Base-by-base conservation (phyloP, 2,113 vertebrate genomes). In the Meles meles region DNA sequence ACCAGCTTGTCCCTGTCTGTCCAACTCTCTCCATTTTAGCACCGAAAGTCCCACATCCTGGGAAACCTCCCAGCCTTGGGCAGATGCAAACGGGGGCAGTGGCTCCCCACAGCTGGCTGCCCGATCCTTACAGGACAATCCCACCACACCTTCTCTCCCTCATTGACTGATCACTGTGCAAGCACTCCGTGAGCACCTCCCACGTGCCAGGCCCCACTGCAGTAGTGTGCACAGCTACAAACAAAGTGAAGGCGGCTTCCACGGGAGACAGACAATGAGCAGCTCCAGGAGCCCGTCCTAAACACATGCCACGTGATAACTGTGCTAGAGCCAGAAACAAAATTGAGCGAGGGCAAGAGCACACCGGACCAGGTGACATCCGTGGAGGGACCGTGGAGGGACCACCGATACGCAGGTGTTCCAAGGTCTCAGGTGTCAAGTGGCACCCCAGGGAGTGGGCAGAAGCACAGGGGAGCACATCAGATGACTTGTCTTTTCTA, bases 241-340 rank as follows among this genome's bases (percentile, higher is more conserved):
- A 4, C 14, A 6, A 15, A 15, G 11, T 9, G 3, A 1, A 25
- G 23, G 17, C 5, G 0, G 11, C 63, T 49, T n/a, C 21, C 4
- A 6, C 0, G 4, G 27, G 44, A 81, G 18, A 44, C 39, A 27
- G 42, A 34, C 82, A 4, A 25, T 31, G 7, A 0, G 1, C 17
- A 17, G 0, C 31, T 10, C 2, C 17, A 1, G 3, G 0, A 12
- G 34, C 6, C 42, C n/a, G 1, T 7, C 1, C 2, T 6, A 17
- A 52, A 34, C 65, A 5, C 1, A 1, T 6, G 3, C 34, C 17
- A 3, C 3, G 0, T 0, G 25, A 39, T 15, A 4, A 9, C 0
- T 18, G 39, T 14, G 21, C 49, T 11, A 47, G 47, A 17, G 52
- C 44, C n/a, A 17, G 1, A 34, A 12, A 37, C 6, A 4, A 57